Evolutionary conservation across 2,113 vertebrate species (phyloP), one percentile per base, ranked within the genome.

Genomic region (Upupa epops): DNA sequence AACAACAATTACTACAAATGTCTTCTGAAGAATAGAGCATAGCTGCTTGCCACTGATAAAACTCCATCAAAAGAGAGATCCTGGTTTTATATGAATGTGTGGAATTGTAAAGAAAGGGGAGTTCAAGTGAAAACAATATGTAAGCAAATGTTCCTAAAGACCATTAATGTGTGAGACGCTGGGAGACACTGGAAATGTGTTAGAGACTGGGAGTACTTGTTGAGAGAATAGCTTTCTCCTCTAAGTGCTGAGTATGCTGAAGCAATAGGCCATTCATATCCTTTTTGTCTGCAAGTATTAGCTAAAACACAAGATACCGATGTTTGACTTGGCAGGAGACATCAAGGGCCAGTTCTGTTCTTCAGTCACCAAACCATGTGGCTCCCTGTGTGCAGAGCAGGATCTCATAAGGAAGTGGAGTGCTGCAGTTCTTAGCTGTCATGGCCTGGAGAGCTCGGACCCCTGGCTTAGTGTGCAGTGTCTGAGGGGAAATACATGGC

Each of bases 271-370:
- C 28, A 72, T 45, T 1, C 14, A 94, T 85, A 84, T 87, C 81
- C 81, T 90, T 93, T 95, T 94, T 86, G 86, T 49, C 86, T 89
- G 66, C 21, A 61, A 84, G 66, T 40, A 79, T 76, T 86, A 86
- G 60, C 65, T 75, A 84, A 71, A 90, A 95, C 85, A 88, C 83
- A 92, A 95, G 85, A 89, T 88, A 82, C 90, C 85, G 92, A 80
- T 73, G 81, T 72, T 87, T 88, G 91, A 90, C 75, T 29, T 78
- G 52, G 82, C 28, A 52, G 69, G 21, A 61, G 71, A 88, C 93
- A 84, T n/a, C 48, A 54, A 52, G 88, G 79, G 65, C 85, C 24
- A 63, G 77, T 61, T 36, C 55, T 86, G 73, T 46, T 60, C 68
- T 78, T 83, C 70, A 82, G 72, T 60, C 5, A 19, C 71, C 65